Percentiles rank a stretch among this genome's conserved stretches.
Evolutionary conservation across 1,140 invertebrate species (phyloP).

Genomic region (Drosophila mauritiana): DNA sequence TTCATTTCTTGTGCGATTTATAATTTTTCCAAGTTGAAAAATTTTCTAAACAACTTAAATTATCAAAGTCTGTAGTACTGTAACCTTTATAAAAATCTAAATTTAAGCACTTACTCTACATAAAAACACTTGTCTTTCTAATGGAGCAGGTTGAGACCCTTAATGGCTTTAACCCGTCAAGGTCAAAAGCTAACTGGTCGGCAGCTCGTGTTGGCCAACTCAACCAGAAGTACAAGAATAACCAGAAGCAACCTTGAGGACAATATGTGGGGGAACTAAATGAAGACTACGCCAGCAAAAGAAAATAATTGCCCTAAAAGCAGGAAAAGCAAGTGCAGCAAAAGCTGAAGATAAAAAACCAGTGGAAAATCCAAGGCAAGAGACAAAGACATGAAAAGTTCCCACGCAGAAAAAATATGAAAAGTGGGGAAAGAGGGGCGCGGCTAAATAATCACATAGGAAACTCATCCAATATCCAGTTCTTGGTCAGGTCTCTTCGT

Average conservation of each 20-base stretch:
- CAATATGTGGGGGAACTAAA: slow-evolving; percentile 11
- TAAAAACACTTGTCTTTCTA: slow-evolving; percentile 23
- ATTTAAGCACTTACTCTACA: slow-evolving; percentile 1
- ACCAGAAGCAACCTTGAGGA: slow-evolving; percentile 45
- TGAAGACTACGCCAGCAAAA: slow-evolving; percentile 12
- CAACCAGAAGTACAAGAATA: slow-evolving; percentile 43
- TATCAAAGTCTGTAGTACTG: too few relatives aligned
- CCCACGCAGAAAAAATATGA: slow-evolving; percentile 30
- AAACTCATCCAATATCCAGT: slow-evolving; percentile 44
- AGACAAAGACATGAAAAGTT: slow-evolving; percentile 38
- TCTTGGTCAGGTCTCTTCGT: slow-evolving; percentile 30
- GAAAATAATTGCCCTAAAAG: slow-evolving; percentile 48
- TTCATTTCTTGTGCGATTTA: slow-evolving; percentile 39
- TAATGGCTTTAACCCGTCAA: slow-evolving; percentile 30
- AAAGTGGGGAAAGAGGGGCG: not conserved
- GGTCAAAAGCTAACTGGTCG: slow-evolving; percentile 39
- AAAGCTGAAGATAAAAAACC: not conserved
- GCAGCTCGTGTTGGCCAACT: slow-evolving; percentile 33
- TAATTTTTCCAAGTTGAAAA: too few relatives aligned
- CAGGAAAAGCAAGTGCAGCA: slow-evolving; percentile 42
- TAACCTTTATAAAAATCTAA: not conserved
- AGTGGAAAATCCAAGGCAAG: slow-evolving; percentile 27
- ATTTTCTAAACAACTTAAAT: too few relatives aligned
- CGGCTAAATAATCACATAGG: slow-evolving; percentile 44
- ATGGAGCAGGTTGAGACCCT: slow-evolving; percentile 23